Evolutionary conservation across 1,140 invertebrate genomes (phyloP).

Genomic region (Aphaenogaster rudis): DNA sequence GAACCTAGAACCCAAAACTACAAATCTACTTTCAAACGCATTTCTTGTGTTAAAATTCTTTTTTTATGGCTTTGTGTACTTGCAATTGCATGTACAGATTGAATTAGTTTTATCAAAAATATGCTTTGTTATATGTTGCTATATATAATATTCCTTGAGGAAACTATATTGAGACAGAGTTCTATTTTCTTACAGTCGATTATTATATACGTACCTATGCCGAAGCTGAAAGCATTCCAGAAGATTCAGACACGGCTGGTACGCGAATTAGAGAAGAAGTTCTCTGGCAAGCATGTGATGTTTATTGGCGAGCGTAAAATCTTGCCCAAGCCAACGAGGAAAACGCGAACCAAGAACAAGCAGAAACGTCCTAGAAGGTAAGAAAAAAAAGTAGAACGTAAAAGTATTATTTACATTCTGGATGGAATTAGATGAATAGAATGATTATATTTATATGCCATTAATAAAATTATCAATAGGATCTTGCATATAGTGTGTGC

Average conservation of each 20-base stretch:
- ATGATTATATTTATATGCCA: constrained; percentile 4
- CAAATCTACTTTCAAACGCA: neutral
- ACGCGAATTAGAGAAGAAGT: constrained; percentile 99
- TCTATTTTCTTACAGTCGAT: constrained; percentile 92
- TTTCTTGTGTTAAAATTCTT: neutral
- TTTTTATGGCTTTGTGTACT: neutral
- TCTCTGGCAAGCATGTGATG: constrained; percentile 99
- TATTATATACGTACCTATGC: constrained; percentile 99
- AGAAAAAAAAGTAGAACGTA: neutral
- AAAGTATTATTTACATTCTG: constrained; percentile 73
- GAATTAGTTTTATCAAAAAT: neutral
- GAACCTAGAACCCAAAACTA: neutral
- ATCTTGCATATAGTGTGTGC: neutral
- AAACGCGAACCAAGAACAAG: constrained; percentile 97
- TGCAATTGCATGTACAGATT: neutral
- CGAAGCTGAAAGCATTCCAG: constrained; percentile 98
- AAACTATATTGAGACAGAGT: constrained; percentile 33
- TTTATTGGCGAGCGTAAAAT: constrained; percentile 99
- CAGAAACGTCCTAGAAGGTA: constrained; percentile 98
- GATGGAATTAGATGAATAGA: constrained; percentile 26
- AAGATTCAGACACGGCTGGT: constrained; percentile 98
- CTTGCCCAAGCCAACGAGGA: constrained; percentile 98
- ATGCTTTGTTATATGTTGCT: neutral
- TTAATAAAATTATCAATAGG: neutral
- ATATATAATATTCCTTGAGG: constrained; percentile 2